phyloP scores from a whole-genome alignment of 2,888 invertebrate genomes.

The Ommatoiulus sabulosus region DNA sequence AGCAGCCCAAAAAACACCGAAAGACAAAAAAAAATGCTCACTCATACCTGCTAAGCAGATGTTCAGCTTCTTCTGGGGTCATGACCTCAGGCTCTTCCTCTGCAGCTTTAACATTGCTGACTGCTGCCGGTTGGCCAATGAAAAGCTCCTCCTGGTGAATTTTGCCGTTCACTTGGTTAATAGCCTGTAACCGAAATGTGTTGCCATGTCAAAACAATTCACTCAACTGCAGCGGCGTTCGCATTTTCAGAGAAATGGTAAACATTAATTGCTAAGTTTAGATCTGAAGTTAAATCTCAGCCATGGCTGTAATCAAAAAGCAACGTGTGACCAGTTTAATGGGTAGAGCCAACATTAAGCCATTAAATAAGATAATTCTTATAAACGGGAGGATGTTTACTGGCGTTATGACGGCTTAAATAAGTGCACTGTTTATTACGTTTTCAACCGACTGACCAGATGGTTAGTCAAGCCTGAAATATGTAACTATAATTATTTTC shows the following conservation, averaged over 20 bases:
- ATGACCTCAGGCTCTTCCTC: conserved; percentile 69
- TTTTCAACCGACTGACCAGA: not conserved
- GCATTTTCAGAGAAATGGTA: not conserved
- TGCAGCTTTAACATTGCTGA: not conserved
- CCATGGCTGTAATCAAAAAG: not conserved
- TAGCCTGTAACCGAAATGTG: not conserved
- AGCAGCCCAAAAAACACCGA: not conserved
- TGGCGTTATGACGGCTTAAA: not conserved
- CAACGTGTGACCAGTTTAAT: not conserved
- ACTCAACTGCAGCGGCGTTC: not conserved
- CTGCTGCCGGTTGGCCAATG: conserved; percentile 22
- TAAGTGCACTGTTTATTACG: not conserved
- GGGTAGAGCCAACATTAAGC: not conserved
- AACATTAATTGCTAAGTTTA: conserved; percentile 1
- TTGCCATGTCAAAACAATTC: conserved; percentile 28
- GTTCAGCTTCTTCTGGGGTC: conserved; percentile 90
- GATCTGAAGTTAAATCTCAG: not conserved
- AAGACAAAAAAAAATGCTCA: not conserved
- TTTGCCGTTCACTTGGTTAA: conserved; percentile 51
- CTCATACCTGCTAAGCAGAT: conserved; percentile 84
- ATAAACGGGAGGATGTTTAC: not conserved
- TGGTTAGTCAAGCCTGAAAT: not conserved
- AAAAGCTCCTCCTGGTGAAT: conserved; percentile 7
- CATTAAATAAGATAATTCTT: not conserved
- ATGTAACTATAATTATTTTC: not conserved